phyloP scores from a whole-genome alignment of 2,113 vertebrate genomes.

The Myocastor coypus region DNA sequence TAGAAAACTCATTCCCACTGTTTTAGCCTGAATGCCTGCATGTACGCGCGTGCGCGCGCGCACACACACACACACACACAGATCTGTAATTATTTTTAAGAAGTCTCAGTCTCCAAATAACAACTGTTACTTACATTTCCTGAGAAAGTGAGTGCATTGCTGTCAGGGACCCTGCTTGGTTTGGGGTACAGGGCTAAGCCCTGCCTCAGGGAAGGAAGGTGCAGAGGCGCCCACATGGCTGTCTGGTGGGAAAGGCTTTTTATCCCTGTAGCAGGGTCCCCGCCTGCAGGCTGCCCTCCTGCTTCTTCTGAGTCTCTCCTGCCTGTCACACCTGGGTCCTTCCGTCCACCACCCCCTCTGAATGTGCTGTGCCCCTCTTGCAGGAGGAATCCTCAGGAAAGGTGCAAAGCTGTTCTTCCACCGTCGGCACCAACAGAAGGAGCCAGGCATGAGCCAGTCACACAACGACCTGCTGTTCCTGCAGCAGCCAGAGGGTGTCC shows the following conservation, averaged over 20 bases:
- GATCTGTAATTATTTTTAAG: background rate
- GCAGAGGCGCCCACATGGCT: background rate
- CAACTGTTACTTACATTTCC: background rate
- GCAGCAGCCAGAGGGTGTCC: constrained; percentile 90
- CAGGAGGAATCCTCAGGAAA: constrained; percentile 95
- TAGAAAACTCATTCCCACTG: background rate
- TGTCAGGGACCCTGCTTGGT: background rate
- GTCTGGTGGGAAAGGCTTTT: background rate
- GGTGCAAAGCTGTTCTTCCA: constrained; percentile 97
- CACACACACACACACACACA: background rate
- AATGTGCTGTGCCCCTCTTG: constrained; percentile 35
- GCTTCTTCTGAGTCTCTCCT: background rate
- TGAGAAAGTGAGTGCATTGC: background rate
- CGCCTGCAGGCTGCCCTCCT: too few relatives aligned
- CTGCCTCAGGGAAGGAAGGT: background rate
- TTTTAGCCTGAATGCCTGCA: background rate
- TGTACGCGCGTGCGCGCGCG: background rate
- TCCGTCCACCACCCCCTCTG: background rate
- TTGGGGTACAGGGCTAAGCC: rapidly evolving
- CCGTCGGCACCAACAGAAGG: constrained; percentile 94
- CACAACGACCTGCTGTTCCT: constrained; percentile 97
- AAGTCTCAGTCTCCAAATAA: background rate
- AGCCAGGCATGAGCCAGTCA: constrained; percentile 97
- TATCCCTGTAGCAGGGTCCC: background rate
- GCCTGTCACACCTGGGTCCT: background rate